Conservation (phyloP, 2,888 invertebrate species). For the Polydrusus tereticollis region DNA sequence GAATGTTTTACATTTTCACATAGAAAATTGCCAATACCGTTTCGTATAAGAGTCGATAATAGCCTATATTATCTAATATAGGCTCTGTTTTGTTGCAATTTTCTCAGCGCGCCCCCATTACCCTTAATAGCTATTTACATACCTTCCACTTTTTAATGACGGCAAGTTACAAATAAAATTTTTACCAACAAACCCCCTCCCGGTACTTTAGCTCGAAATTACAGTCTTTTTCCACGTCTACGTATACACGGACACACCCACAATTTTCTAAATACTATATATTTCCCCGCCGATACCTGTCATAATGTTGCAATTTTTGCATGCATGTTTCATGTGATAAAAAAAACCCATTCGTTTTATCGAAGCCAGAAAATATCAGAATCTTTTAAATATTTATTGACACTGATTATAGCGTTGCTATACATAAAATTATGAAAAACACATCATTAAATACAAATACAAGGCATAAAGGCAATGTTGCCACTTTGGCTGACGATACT, state of each 20-base stretch:
- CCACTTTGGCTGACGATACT: too few relatives aligned
- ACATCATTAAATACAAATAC: too few relatives aligned
- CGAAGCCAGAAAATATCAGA: conserved; percentile 24
- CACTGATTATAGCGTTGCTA: conserved; percentile 11
- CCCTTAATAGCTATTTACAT: conserved; percentile 34
- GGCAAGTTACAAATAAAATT: conserved; percentile 42
- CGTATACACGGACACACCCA: conserved; percentile 52
- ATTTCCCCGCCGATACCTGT: conserved; percentile 53
- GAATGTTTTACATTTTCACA: too few relatives aligned
- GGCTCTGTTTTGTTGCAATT: conserved; percentile 49
- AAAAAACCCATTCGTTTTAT: conserved; percentile 15
- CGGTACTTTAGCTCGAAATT: conserved; percentile 50
- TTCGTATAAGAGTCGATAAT: conserved; percentile 37
- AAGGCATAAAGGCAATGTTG: too few relatives aligned
- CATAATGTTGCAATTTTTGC: conserved; percentile 52
- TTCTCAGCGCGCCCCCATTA: conserved; percentile 27
- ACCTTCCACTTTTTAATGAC: conserved; percentile 34
- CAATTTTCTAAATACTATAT: conserved; percentile 54
- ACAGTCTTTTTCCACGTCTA: conserved; percentile 49
- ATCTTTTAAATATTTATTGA: conserved; percentile 19
- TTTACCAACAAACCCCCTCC: conserved; percentile 49
- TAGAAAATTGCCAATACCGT: conserved; percentile 31
- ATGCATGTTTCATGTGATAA: conserved; percentile 44
- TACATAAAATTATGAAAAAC: background rate
- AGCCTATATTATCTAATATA: conserved; percentile 49